phyloP scores from a whole-genome alignment of 2,888 invertebrate genomes.

The Phaonia tiefii region DNA sequence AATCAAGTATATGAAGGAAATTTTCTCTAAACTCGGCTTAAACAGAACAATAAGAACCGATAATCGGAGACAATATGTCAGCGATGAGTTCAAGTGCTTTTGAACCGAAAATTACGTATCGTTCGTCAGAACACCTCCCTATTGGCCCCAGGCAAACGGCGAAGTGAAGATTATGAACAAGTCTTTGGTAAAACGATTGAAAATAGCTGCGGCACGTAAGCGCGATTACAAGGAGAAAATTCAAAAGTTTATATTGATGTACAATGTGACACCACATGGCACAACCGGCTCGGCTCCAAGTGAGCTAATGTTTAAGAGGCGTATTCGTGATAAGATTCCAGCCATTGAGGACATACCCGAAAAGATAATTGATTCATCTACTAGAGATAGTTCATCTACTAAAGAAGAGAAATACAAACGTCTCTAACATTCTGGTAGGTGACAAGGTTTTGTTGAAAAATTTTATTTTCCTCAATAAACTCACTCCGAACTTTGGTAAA shows the following conservation, averaged over 20 bases:
- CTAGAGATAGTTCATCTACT: slow-evolving; percentile 30
- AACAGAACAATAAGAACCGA: slow-evolving; percentile 63
- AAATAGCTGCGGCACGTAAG: slow-evolving; percentile 47
- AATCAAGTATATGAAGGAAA: slow-evolving; percentile 54
- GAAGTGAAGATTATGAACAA: slow-evolving; percentile 58
- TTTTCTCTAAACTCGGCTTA: slow-evolving; percentile 58
- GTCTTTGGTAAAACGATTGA: too few relatives aligned
- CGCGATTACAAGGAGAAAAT: slow-evolving; percentile 39
- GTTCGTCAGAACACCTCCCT: slow-evolving; percentile 61
- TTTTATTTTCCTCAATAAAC: slow-evolving; percentile 54
- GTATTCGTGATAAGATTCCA: slow-evolving; percentile 55
- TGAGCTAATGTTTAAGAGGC: slow-evolving; percentile 54
- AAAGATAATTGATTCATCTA: slow-evolving; percentile 20
- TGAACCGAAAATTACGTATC: slow-evolving; percentile 62
- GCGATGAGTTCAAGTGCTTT: slow-evolving; percentile 62
- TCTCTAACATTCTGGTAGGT: slow-evolving; percentile 13
- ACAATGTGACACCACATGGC: slow-evolving; percentile 59
- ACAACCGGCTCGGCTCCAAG: slow-evolving; percentile 54
- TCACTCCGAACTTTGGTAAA: slow-evolving; percentile 58
- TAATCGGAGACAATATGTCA: slow-evolving; percentile 65
- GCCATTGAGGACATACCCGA: slow-evolving; percentile 43
- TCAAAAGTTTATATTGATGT: slow-evolving; percentile 48
- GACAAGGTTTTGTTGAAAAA: slow-evolving; percentile 40
- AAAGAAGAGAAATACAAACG: slow-evolving; percentile 18
- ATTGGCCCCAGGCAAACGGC: slow-evolving; percentile 58